Percentiles rank a stretch among this genome's conserved stretches.
These are phyloP conservation scores for Aurelia coerulea DNA, from an alignment of 30 jellyfish, hydroid and myxozoan species.

Conservation along the genomic window DNA sequence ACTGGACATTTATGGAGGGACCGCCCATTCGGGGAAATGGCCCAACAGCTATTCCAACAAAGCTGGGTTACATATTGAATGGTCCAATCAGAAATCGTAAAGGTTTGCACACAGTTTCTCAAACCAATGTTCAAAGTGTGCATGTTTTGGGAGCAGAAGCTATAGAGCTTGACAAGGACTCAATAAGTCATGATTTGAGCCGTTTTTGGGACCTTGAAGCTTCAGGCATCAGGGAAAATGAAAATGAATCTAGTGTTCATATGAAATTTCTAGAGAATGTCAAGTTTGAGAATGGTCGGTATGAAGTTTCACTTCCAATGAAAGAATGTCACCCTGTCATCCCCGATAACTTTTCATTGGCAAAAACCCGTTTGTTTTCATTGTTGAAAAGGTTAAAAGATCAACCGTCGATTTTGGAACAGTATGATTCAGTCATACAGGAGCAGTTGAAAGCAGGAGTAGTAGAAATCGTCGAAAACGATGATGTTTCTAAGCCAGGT, in stretches of 20 bases:
- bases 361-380: constrained; percentile 10
- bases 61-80: constrained; percentile 16
- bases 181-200: too few relatives aligned
- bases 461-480: neutral
- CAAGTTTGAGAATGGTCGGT: too few relatives aligned
- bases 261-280: too few relatives aligned
- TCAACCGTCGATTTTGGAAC: neutral
- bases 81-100: constrained; percentile 7
- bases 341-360: constrained; percentile 27
- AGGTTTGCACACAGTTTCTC: neutral
- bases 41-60: constrained; percentile 28
- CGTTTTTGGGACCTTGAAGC: too few relatives aligned
- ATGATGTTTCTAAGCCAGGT: neutral
- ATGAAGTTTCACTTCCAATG: too few relatives aligned
- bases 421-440: constrained; percentile 7
- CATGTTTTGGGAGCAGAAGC: constrained; percentile 2
- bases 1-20: constrained; percentile 21
- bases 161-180: too few relatives aligned
- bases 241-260: too few relatives aligned
- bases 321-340: constrained; percentile 12
- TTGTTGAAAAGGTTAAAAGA: too few relatives aligned
- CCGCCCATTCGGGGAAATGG: constrained; percentile 22
- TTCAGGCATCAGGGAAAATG: too few relatives aligned
- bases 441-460: constrained; percentile 11
- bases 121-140: neutral